Evolutionary conservation across 2,888 invertebrate species (phyloP).

Genomic region (Hypercompe scribonia): DNA sequence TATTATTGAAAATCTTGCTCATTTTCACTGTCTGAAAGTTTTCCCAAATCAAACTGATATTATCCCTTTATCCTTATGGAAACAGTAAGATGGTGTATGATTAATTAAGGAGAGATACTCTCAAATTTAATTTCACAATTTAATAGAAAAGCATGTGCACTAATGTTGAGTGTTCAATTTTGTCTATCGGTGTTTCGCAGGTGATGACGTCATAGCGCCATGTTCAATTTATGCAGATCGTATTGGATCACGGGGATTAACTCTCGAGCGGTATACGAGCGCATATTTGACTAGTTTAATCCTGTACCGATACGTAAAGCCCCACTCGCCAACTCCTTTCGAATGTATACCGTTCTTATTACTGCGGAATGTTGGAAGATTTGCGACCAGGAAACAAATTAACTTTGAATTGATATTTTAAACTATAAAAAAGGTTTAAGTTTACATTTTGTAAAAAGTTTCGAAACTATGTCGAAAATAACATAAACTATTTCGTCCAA

Average conservation of each 20-base stretch:
- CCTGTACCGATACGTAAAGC: conserved; percentile 41
- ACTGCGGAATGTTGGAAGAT: conserved; percentile 1
- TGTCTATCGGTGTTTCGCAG: neutral
- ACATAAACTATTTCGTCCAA: too few relatives aligned
- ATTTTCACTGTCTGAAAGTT: too few relatives aligned
- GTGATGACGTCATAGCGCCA: neutral
- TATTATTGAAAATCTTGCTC: too few relatives aligned
- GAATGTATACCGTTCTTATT: neutral
- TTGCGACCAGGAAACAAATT: neutral
- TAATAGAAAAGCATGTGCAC: neutral
- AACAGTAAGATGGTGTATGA: neutral
- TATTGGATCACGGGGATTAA: conserved; percentile 7
- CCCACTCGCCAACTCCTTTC: conserved; percentile 13
- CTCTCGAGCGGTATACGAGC: neutral
- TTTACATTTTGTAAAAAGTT: too few relatives aligned
- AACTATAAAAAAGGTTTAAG: neutral
- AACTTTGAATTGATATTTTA: neutral
- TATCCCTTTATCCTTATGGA: neutral
- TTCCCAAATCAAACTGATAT: too few relatives aligned
- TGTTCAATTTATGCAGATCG: conserved; percentile 16
- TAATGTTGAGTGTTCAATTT: neutral
- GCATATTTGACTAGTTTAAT: conserved; percentile 29
- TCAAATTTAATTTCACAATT: neutral
- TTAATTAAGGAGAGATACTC: neutral
- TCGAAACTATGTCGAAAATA: too few relatives aligned